Base-by-base conservation (phyloP, 1,140 invertebrate species). In the Eurosta solidaginis region DNA sequence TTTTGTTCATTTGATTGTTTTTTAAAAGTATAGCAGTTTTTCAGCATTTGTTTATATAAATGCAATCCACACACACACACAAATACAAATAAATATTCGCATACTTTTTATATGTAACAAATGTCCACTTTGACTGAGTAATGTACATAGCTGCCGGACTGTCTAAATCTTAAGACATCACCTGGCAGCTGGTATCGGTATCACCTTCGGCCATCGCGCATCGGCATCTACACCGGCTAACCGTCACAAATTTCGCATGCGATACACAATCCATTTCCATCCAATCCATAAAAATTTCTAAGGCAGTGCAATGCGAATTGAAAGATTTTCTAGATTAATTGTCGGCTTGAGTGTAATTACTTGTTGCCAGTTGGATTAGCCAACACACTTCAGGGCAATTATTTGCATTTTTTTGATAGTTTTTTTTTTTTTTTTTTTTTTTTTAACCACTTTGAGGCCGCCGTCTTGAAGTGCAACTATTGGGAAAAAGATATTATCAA, bases 241-340 rank as follows among this genome's bases (percentile, higher is more conserved):
- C 59, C 59, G 59, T 68, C 59, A 33, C 59, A 22, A 68, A 68
- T 68, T 68, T 68, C 59, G 59, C 59, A 33, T 68, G 59, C 59
- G 59, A 68, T 68, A 68, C 59, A 68, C 59, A 68, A 68, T 68
- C 40, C 59, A 68, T 20, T 40, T 68, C 59, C n/a, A 68, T n/a
- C n/a, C n/a, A n/a, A n/a, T n/a, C n/a, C n/a, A n/a, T n/a, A n/a
- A n/a, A n/a, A n/a, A n/a, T n/a, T 20, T 68, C 36, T n/a, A 36
- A 17, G 20, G 29, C 59, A 40, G 14, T 68, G 59, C 59, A 68
- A 68, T 68, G 59, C 33, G 59, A 68, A 12, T 27, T 68, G 59
- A 68, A 27, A 68, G 59, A 68, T 68, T 68, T 68, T 68, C 59
- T 68, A 68, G 59, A 68, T 68, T 68, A 68, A 68, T 68, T 68